These are phyloP conservation scores for Mus pahari DNA, from an alignment of 2,113 vertebrate species.

Conservation along the genomic window DNA sequence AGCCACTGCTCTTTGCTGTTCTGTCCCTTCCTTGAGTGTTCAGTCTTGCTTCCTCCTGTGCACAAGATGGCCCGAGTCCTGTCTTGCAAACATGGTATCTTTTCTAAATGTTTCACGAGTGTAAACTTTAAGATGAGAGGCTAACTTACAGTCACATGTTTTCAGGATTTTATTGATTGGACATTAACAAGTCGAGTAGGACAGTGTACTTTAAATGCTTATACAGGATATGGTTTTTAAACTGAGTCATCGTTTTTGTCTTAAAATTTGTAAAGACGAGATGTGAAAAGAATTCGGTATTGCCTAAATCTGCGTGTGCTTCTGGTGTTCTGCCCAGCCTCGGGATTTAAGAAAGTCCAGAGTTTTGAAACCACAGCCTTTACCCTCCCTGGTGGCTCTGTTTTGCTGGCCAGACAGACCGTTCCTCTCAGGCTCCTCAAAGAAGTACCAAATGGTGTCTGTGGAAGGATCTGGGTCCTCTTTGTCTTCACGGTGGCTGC, in stretches of 20 bases:
- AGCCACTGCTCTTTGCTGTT: neutral
- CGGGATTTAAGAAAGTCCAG: neutral
- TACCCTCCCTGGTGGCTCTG: neutral
- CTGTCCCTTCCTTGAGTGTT: neutral
- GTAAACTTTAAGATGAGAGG: neutral
- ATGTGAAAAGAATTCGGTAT: conserved; percentile 16
- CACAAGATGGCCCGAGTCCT: neutral
- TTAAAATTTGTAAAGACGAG: conserved; percentile 19
- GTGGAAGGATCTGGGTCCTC: neutral
- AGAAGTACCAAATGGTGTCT: neutral
- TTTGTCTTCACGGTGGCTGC: neutral
- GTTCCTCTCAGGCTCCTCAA: neutral
- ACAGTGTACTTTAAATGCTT: neutral
- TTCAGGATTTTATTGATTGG: neutral
- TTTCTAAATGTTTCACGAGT: neutral
- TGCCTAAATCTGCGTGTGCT: neutral
- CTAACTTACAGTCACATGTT: neutral
- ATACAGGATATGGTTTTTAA: neutral
- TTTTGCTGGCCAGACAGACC: neutral
- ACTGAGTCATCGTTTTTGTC: neutral
- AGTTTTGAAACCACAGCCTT: conserved; percentile 19
- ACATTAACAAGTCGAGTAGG: neutral
- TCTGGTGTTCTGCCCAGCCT: neutral
- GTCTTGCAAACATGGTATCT: neutral
- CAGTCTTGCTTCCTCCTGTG: neutral